Base-by-base conservation (phyloP, 1,140 invertebrate genomes). In the Rhizoglyphus robini region DNA sequence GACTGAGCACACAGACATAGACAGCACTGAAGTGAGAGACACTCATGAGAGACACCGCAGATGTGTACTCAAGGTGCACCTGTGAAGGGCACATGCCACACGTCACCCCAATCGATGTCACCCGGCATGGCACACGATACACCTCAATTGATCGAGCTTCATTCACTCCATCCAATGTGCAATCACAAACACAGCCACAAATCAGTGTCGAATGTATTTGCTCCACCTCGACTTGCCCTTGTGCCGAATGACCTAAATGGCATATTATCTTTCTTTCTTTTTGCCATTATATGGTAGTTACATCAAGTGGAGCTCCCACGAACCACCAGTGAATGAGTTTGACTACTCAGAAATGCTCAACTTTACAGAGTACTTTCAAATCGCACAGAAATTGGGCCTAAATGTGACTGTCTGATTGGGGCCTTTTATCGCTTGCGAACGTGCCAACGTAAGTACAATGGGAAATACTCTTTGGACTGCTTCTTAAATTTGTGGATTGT, bases 371-470 rank as follows among this genome's bases (percentile, higher is more conserved):
- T 65, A 30, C 29, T 27, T 58, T 27, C 8, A 54, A 27, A 3
- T 54, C 13, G 63, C 63, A 15, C 63, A 65, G 38, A 13, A 58
- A 34, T 3, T 23, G 5, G 23, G 27, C 25, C 29, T 65, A 20
- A 8, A 20, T 18, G 47, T 65, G 2, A 65, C 60, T 60, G 4
- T 65, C 2, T 2, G 63, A 2, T 84, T 88, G 1, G 94, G 94
- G 0, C 94, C 94, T 0, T 97, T 91, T 70, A 95, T 96, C 67
- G 94, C 91, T 77, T 89, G 88, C 31, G 86, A 88, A 75, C 79
- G 85, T 76, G 86, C 88, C 38, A 38, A 38, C 29, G 62, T 63
- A 32, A 27, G 62, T 61, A 58, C 18, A n/a, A n/a, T n/a, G n/a
- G n/a, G n/a, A 65, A n/a, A 18, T 13, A n/a, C n/a, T n/a, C 29